phyloP scores from a whole-genome alignment of 1,140 invertebrate species.

The Ectropis grisescens region DNA sequence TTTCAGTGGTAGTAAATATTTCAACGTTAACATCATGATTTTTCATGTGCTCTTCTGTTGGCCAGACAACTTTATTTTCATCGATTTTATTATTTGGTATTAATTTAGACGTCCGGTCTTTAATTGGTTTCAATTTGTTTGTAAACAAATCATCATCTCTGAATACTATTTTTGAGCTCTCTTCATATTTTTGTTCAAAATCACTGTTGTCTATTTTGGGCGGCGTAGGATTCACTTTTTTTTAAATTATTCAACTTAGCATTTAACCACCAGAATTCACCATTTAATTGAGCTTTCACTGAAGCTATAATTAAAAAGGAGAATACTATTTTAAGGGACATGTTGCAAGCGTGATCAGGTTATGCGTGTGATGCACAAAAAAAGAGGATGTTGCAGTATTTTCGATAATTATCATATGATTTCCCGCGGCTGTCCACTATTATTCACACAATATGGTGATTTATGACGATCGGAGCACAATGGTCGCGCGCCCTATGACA shows the following conservation, averaged over 20 bases:
- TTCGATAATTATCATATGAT: conserved; percentile 1
- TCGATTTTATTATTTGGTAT: no score
- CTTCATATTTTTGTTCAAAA: conserved; percentile 49
- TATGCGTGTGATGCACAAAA: conserved; percentile 12
- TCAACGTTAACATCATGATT: no score
- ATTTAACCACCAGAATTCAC: conserved; percentile 58
- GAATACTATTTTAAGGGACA: conserved; percentile 7
- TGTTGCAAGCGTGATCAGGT: conserved; percentile 8
- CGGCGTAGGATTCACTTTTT: conserved; percentile 18
- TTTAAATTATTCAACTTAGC: conserved; percentile 31
- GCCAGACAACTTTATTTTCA: conserved; percentile 7
- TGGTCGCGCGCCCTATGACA: conserved; percentile 7
- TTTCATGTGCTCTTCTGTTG: no score
- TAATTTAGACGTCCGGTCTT: neutral
- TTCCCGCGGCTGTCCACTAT: no score
- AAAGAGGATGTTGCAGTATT: conserved; percentile 12
- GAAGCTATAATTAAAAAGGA: conserved; percentile 14
- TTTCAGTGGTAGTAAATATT: no score
- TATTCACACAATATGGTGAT: no score
- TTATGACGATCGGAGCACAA: neutral
- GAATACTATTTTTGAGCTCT: conserved; percentile 45
- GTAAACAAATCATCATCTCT: conserved; percentile 17
- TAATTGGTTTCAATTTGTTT: neutral
- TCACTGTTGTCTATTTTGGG: conserved; percentile 41
- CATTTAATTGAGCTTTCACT: conserved; percentile 35